Evolutionary conservation across 2,113 vertebrate species (phyloP), one percentile per base, ranked within the genome.

Genomic region (Ammodytes dubius): DNA sequence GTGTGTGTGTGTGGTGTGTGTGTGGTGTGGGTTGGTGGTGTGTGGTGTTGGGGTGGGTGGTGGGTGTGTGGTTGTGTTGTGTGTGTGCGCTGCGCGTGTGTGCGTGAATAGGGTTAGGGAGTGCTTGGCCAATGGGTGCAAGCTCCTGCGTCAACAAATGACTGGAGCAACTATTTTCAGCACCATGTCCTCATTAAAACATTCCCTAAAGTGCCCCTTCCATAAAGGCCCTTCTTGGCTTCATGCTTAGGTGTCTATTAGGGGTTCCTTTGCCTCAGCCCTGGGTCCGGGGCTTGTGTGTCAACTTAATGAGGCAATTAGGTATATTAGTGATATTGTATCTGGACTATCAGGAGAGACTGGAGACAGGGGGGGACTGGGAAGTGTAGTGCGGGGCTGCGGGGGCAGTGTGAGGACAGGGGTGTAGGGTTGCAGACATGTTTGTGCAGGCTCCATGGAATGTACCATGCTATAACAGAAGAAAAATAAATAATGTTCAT

Each of bases 281-380:
- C 64, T 50, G 53, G 84, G 58, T 78, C 87, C 86, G 93, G 90
- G 93, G 90, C 92, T 92, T 79, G 87, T 93, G 91, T 91, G 92
- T 92, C 90, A 89, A 84, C 91, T 94, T 95, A 94, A 94, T 89
- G 90, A 92, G 90, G 89, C 91, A 94, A 93, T 94, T 94, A 95
- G 87, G 61, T 65, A 75, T 81, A 86, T 87, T 83, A 83, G 76
- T 87, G 82, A 87, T 87, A 76, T 81, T 85, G 79, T 78, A 88
- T 85, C 82, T 82, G 88, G 76, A 77, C 84, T 77, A 87, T 70
- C 42, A 70, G 86, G 87, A 90, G 89, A 90, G 89, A 69, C 86
- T 83, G 80, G 78, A 76, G 27, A 27, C 27, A 27, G 27, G 27
- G 77, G 84, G 81, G 83, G 59, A 63, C 69, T 80, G 89, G 81